phyloP scores from a whole-genome alignment of 1,140 invertebrate species.

The Pseudachorutes palmiensis region DNA sequence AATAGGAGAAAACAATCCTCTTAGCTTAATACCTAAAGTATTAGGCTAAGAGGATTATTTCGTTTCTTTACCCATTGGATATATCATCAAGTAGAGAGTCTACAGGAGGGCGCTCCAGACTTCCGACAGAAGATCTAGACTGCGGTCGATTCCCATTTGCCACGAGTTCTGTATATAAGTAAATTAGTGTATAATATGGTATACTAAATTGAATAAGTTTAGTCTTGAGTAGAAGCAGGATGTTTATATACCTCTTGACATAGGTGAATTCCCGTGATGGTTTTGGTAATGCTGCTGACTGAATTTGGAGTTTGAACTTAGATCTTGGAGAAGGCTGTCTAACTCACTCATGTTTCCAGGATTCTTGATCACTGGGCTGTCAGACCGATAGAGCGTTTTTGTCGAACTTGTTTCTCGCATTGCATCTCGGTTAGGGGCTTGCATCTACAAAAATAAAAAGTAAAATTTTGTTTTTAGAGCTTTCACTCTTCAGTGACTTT shows the following conservation, averaged over 20 bases:
- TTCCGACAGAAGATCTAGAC: slow-evolving; percentile 35
- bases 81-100: slow-evolving; percentile 81
- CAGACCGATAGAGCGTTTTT: slow-evolving; percentile 34
- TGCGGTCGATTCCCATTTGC: slow-evolving; percentile 37
- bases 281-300: slow-evolving; percentile 22
- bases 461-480: not conserved
- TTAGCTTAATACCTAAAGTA: no score
- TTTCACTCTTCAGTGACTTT: not conserved
- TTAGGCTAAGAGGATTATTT: no score
- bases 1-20: no score
- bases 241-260: slow-evolving; percentile 19
- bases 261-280: slow-evolving; percentile 6
- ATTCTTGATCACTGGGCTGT: slow-evolving; percentile 36
- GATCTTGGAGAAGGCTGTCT: slow-evolving; percentile 80
- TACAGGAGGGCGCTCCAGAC: slow-evolving; percentile 59
- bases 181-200: not conserved
- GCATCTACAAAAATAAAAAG: slow-evolving; percentile 28
- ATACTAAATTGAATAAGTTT: no score
- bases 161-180: slow-evolving; percentile 30
- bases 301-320: slow-evolving; percentile 53
- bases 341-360: slow-evolving; percentile 58
- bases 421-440: slow-evolving; percentile 34
- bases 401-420: slow-evolving; percentile 42
- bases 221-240: no score
- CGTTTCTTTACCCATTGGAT: slow-evolving; percentile 70